Percentiles rank a stretch among this genome's conserved stretches.
These are phyloP conservation scores for Thymallus thymallus DNA, from an alignment of 2,113 vertebrate species.

Conservation along the genomic window DNA sequence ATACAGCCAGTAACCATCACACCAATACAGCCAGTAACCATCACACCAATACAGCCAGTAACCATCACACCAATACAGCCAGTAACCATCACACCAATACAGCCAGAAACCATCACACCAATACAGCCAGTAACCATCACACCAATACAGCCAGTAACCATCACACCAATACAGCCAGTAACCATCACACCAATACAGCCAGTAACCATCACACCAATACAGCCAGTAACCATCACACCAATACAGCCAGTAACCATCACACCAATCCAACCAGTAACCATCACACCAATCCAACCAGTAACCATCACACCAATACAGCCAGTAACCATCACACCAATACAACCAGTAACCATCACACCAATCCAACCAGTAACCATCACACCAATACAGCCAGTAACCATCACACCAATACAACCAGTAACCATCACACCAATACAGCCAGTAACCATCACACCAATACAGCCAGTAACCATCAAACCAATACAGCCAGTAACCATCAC, in stretches of 20 bases:
- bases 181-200: background rate
- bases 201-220: slow-evolving; percentile 34
- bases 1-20: slow-evolving; percentile 27
- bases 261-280: slow-evolving; percentile 3
- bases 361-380: slow-evolving; percentile 26
- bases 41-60: background rate
- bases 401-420: background rate
- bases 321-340: slow-evolving; percentile 34
- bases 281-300: slow-evolving; percentile 33
- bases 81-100: background rate
- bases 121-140: slow-evolving; percentile 9
- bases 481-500: slow-evolving; percentile 10
- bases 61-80: slow-evolving; percentile 39
- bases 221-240: slow-evolving; percentile 41
- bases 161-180: slow-evolving; percentile 33
- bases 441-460: background rate
- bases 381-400: slow-evolving; percentile 20
- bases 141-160: slow-evolving; percentile 6
- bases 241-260: slow-evolving; percentile 9
- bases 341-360: slow-evolving; percentile 11
- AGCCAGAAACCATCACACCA: slow-evolving; percentile 35
- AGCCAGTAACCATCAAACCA: slow-evolving; percentile 35
- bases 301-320: background rate
- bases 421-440: slow-evolving; percentile 39
- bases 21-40: slow-evolving; percentile 20